Evolutionary conservation across 2,113 vertebrate genomes (phyloP).

Genomic region (Syrrhaptes paradoxus): DNA sequence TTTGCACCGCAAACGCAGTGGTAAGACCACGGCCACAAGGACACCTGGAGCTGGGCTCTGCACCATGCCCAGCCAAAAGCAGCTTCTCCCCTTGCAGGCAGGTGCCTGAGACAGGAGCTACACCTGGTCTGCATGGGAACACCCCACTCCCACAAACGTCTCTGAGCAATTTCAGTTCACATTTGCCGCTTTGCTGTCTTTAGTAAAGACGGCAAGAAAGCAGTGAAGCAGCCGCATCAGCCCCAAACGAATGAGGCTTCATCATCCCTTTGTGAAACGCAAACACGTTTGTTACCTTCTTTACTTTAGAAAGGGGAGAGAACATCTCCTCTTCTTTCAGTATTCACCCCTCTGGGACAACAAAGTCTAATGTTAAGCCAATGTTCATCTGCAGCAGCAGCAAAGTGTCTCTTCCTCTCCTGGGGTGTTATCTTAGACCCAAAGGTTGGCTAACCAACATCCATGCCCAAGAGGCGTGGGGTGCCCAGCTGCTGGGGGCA

Average conservation of each 20-base stretch:
- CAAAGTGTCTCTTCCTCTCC: neutral
- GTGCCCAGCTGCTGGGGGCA: neutral
- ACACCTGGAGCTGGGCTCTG: neutral
- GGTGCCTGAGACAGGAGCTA: neutral
- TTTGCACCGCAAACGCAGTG: fast-evolving
- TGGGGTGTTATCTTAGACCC: neutral
- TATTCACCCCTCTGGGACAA: neutral
- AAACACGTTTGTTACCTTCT: neutral
- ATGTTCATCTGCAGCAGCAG: neutral
- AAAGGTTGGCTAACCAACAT: fast-evolving
- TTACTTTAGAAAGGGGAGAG: neutral
- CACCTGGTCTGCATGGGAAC: fast-evolving
- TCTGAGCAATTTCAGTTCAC: neutral
- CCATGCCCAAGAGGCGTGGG: neutral
- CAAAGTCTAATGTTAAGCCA: neutral
- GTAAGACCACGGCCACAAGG: fast-evolving
- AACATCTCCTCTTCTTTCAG: neutral
- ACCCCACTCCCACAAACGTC: neutral
- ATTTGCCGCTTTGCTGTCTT: neutral
- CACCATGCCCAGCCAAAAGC: neutral
- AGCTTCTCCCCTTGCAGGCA: neutral
- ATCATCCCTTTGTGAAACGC: neutral
- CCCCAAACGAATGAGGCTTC: fast-evolving
- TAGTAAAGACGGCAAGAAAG: neutral
- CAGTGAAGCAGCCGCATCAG: neutral